Conservation (phyloP, 2,888 invertebrate genomes). For the Boloria euphrosyne region DNA sequence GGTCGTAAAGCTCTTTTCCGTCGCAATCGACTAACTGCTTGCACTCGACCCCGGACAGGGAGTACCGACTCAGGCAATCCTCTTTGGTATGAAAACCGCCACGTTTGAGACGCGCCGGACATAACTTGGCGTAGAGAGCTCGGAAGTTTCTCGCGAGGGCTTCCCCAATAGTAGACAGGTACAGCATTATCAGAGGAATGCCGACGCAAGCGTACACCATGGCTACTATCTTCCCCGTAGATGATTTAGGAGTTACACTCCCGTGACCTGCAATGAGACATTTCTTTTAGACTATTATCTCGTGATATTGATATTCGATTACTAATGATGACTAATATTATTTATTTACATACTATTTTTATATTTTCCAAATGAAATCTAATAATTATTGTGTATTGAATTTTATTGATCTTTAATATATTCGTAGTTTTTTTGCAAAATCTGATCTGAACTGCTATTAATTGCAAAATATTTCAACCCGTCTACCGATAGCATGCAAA, state of each 20-base stretch:
- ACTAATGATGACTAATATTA: too few species aligned
- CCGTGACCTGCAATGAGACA: slow-evolving; percentile 87
- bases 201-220: slow-evolving; percentile 92
- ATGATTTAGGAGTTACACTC: slow-evolving; percentile 90
- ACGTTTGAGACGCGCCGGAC: slow-evolving; percentile 53
- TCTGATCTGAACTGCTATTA: too few species aligned
- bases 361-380: too few species aligned
- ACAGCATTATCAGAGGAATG: slow-evolving; percentile 93
- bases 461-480: too few species aligned
- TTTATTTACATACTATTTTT: too few species aligned
- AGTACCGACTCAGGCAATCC: slow-evolving; percentile 52
- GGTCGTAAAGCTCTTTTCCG: slow-evolving; percentile 49
- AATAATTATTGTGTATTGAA: too few species aligned
- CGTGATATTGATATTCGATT: too few species aligned
- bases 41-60: slow-evolving; percentile 46
- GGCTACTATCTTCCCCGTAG: slow-evolving; percentile 91
- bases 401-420: too few species aligned
- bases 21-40: slow-evolving; percentile 51
- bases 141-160: slow-evolving; percentile 91
- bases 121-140: slow-evolving; percentile 84
- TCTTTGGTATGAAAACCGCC: slow-evolving; percentile 55
- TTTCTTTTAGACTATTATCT: too few species aligned
- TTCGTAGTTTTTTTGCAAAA: too few species aligned
- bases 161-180: slow-evolving; percentile 93
- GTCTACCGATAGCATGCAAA: too few species aligned